A percentile compares a stretch with the other conserved stretches of the same genome.
These are phyloP conservation scores for Corydoras maculifer DNA, from an alignment of 2,113 vertebrate species.

Conservation along the genomic window DNA sequence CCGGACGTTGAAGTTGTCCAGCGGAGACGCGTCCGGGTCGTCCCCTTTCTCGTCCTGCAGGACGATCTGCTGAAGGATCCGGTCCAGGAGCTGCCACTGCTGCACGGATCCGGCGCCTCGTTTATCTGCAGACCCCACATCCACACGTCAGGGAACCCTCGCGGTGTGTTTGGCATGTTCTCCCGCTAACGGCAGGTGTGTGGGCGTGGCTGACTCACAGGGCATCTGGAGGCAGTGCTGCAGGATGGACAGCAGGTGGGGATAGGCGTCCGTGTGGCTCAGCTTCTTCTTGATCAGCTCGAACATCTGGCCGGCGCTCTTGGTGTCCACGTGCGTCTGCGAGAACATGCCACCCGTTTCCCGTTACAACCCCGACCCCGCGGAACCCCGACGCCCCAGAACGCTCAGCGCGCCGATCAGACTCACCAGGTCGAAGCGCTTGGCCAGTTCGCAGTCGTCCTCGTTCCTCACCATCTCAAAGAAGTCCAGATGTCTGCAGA, in stretches of 20 bases:
- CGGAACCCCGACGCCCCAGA: too few relatives aligned
- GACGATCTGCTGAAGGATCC: slow-evolving; percentile 94
- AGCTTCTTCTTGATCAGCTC: slow-evolving; percentile 90
- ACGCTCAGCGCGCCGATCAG: background rate
- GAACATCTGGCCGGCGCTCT: slow-evolving; percentile 94
- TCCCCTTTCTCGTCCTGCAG: slow-evolving; percentile 90
- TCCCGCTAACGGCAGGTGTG: background rate
- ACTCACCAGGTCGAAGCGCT: slow-evolving; percentile 86
- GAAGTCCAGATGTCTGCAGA: slow-evolving; percentile 89
- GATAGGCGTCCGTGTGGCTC: slow-evolving; percentile 89
- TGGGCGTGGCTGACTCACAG: slow-evolving; percentile 69
- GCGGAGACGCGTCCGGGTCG: slow-evolving; percentile 80
- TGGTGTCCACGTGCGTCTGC: slow-evolving; percentile 90
- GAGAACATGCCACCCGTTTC: background rate
- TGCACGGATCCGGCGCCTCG: slow-evolving; percentile 78
- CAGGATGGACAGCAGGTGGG: slow-evolving; percentile 90
- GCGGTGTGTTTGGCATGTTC: too few relatives aligned
- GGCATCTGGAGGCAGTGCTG: slow-evolving; percentile 96
- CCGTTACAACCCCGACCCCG: too few relatives aligned
- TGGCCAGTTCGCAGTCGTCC: slow-evolving; percentile 92
- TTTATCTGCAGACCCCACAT: slow-evolving; percentile 70
- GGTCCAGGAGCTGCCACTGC: slow-evolving; percentile 92
- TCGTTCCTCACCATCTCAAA: slow-evolving; percentile 98
- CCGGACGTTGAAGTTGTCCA: slow-evolving; percentile 95
- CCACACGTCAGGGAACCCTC: too few relatives aligned